phyloP scores from a whole-genome alignment of 1,140 invertebrate species.

The Musca domestica region DNA sequence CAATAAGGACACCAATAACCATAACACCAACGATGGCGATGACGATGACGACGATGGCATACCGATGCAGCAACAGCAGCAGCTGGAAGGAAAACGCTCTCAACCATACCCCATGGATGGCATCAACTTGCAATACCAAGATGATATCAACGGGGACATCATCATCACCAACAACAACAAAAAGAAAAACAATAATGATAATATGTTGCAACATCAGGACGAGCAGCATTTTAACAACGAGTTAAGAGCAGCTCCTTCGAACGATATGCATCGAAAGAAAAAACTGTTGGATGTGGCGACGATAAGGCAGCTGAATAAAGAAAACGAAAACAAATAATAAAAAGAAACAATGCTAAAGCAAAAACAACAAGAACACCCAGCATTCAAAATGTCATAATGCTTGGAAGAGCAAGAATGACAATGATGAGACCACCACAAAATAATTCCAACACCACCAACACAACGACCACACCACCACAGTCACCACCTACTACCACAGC shows the following conservation, averaged over 20 bases:
- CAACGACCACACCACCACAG: neutral
- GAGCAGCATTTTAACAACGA: constrained; percentile 19
- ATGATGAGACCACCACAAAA: constrained; percentile 1
- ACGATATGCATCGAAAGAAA: neutral
- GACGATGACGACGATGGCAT: neutral
- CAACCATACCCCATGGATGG: neutral
- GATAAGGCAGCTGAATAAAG: constrained; percentile 45
- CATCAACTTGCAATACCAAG: constrained; percentile 14
- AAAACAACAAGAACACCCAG: neutral
- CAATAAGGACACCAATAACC: constrained; percentile 33
- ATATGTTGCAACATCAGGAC: constrained; percentile 26
- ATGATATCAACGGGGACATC: constrained; percentile 23
- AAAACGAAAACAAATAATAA: neutral
- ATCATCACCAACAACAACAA: constrained; percentile 25
- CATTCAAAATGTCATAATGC: constrained; percentile 15
- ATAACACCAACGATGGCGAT: constrained; percentile 24
- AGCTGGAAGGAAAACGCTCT: constrained; percentile 1
- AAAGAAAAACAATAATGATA: constrained; percentile 9
- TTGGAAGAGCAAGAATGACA: constrained; percentile 1
- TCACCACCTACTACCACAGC: neutral
- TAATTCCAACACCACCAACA: constrained; percentile 5
- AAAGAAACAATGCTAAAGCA: neutral
- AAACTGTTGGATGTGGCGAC: constrained; percentile 41
- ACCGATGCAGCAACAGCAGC: constrained; percentile 23
- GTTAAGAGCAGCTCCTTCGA: neutral